phyloP scores from a whole-genome alignment of 2,797 vertebrate species.

The Cynopterus sphinx region DNA sequence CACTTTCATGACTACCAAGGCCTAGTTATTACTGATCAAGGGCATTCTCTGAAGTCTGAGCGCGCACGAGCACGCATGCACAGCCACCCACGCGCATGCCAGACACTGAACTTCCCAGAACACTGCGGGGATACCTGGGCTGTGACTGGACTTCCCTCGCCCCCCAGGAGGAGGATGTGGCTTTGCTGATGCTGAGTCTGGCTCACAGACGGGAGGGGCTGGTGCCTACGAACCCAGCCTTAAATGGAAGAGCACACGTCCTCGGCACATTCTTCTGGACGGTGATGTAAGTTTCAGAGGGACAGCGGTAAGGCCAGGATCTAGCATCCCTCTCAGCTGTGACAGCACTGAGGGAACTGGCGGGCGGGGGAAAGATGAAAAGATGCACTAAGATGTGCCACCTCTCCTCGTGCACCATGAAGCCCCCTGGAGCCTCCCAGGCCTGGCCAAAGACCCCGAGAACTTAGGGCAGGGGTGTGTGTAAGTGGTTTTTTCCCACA shows the following conservation, averaged over 20 bases:
- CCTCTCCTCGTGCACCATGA: background rate
- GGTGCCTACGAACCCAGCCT: background rate
- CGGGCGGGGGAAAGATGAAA: background rate
- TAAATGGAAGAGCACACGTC: background rate
- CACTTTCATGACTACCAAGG: background rate
- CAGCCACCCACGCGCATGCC: background rate
- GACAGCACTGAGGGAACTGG: background rate
- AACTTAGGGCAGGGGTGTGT: background rate
- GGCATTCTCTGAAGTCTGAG: background rate
- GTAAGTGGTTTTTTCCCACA: background rate
- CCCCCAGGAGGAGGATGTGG: background rate
- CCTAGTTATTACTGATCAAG: background rate
- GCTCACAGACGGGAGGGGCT: background rate
- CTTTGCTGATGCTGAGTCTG: background rate
- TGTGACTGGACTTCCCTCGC: background rate
- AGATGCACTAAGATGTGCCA: no score
- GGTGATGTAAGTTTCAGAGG: background rate
- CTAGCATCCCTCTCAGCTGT: background rate
- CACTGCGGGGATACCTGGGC: background rate
- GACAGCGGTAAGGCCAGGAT: accelerated
- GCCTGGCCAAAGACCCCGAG: background rate
- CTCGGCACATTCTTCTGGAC: background rate
- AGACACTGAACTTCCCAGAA: background rate
- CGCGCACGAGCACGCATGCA: accelerated
- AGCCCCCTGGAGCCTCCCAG: background rate